Base-by-base conservation (phyloP, 2,797 vertebrate genomes). In the Acrossocheilus fasciatus region DNA sequence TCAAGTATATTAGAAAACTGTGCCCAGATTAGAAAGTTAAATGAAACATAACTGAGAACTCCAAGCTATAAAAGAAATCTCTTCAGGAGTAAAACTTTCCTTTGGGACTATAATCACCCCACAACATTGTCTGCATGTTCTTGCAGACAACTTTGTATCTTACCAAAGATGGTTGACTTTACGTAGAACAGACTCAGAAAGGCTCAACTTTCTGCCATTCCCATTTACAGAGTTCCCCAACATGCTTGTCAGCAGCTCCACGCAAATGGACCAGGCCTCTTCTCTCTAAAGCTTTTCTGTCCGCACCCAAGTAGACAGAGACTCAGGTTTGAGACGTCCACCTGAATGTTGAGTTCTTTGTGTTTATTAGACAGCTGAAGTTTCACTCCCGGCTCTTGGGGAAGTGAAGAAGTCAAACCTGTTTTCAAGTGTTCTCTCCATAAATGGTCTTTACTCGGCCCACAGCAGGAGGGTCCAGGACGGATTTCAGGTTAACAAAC, bases 121-220 rank as follows among this genome's bases (percentile, higher is more conserved):
- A 30, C n/a, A 66, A 30, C 14, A 66, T 30, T 17, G 9, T 43
- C 43, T 43, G 14, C 47, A 50, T 66, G 30, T 70, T n/a, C 52
- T 11, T 18, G 15, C 36, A 62, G 54, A 79, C 23, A 47, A 36
- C 26, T 26, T 75, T n/a, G 14, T 9, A 45, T 64, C 90, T 92
- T 90, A 93, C 90, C 91, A 90, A 57, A 88, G 57, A 1, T 77
- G 77, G 72, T 91, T 88, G 30, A 91, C 84, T 78, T 90, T 94
- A 69, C 45, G 11, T 6, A 88, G 85, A 84, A 90, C 78, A 23
- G 78, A 36, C 43, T 83, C 87, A 70, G 89, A 88, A 76, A 92
- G 74, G 76, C 79, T 89, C 20, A 73, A 78, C 74, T 88, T 91
- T 74, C 81, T 88, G 43, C 83, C 45, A n/a, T 59, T 11, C 4